phyloP scores from a whole-genome alignment of 1,140 invertebrate genomes.

The Pseudomyrmex pallidus region DNA sequence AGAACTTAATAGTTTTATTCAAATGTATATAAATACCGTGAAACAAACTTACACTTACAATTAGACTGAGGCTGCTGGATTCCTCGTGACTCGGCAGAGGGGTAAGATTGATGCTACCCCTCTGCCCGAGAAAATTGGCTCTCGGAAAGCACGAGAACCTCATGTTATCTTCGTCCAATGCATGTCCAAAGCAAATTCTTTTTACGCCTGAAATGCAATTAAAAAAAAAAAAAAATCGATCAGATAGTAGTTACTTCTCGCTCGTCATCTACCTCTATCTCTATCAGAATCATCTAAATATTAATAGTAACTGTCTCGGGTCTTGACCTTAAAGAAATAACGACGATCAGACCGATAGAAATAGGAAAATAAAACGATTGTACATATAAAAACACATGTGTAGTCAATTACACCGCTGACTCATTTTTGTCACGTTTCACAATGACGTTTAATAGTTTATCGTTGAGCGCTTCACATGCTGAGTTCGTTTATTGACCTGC shows the following conservation, averaged over 20 bases:
- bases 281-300: no score
- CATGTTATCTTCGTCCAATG: constrained; percentile 72
- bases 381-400: no score
- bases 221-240: neutral
- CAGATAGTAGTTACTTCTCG: neutral
- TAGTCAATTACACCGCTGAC: neutral
- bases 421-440: constrained; percentile 15
- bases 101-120: constrained; percentile 79
- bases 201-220: constrained; percentile 59
- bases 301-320: no score
- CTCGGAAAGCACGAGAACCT: constrained; percentile 81
- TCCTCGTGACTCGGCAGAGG: constrained; percentile 73
- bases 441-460: constrained; percentile 3
- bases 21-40: neutral
- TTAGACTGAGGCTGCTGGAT: constrained; percentile 15
- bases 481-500: neutral
- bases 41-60: constrained; percentile 39
- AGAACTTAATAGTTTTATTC: neutral
- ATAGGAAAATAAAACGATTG: no score
- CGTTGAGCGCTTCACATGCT: neutral
- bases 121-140: constrained; percentile 77
- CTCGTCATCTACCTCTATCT: no score
- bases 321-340: neutral
- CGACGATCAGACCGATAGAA: neutral
- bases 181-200: constrained; percentile 65